Percentiles rank a stretch among this genome's conserved stretches.
Evolutionary conservation across 2,888 invertebrate genomes (phyloP).

Genomic region (Adelphocoris suturalis): DNA sequence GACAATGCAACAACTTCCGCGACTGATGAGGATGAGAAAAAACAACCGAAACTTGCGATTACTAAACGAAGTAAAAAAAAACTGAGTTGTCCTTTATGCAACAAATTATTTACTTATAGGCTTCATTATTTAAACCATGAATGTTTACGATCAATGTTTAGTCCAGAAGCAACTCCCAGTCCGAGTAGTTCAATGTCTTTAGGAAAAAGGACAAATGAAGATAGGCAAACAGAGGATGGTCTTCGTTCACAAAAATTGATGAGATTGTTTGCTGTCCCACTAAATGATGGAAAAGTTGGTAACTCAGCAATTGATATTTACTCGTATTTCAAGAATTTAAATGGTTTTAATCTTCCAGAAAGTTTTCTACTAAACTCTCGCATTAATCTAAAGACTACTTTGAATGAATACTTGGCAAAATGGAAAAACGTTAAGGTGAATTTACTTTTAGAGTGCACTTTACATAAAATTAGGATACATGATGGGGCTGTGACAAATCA

Average conservation of each 20-base stretch:
- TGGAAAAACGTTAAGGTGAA: constrained; percentile 16
- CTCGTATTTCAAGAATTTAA: constrained; percentile 28
- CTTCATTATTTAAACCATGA: not conserved
- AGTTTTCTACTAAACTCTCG: not conserved
- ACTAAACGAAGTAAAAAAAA: constrained; percentile 10
- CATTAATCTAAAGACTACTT: not conserved
- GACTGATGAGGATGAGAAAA: not conserved
- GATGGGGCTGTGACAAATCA: not conserved
- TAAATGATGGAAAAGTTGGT: constrained; percentile 16
- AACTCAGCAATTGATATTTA: constrained; percentile 7
- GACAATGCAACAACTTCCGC: not conserved
- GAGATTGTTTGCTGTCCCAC: not conserved
- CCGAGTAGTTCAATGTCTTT: not conserved
- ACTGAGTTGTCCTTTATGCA: not conserved
- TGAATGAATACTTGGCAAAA: not conserved
- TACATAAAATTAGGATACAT: not conserved
- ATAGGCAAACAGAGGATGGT: not conserved
- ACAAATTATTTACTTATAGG: not conserved
- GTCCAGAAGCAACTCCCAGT: not conserved
- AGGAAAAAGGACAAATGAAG: not conserved
- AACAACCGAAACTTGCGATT: not conserved
- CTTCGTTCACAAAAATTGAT: not conserved
- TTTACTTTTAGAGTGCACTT: constrained; percentile 14
- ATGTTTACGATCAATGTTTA: not conserved
- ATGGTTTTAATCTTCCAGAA: constrained; percentile 18